Base-by-base conservation (phyloP, 2,888 invertebrate species). In the Calliscelio sp. region DNA sequence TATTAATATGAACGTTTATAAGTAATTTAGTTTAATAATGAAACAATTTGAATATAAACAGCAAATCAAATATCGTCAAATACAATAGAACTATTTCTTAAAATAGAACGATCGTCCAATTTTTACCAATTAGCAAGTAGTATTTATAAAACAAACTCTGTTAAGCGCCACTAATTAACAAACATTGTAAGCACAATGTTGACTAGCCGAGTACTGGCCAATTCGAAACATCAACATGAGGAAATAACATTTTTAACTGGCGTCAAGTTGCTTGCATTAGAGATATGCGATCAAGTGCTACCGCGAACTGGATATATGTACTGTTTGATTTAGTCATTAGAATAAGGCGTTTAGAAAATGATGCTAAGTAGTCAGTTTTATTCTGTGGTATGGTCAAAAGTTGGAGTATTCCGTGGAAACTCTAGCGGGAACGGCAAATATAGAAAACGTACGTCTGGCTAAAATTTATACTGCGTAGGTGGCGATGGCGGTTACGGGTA, bases 121-220 rank as follows among this genome's bases (percentile, higher is more conserved):
- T 57, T 38, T 49, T n/a, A 68, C 66, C 68, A 81, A 81, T 74
- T 66, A 81, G 35, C 14, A n/a, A n/a, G 44, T 22, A n/a, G 61
- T 32, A 65, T 81, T 44, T 16, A 63, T 63, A 44, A 66, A 61
- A 22, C 53, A 53, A 74, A 66, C 38, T 28, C 57, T 44, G 65
- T 75, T 25, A 66, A 55, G 53, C 32, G 44, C 25, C 53, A 51
- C 82, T 82, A 82, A 82, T 82, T 71, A 65, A 82, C 71, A 77
- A 82, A 71, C 59, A 77, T 22, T 10, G 35, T 53, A 59, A 61
- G 53, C 61, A 53, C 18, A 46, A 46, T 66, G 20, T 51, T 41
- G 38, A 61, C 14, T 32, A 20, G 49, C 11, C 24, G 16, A 35
- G 20, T 24, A 2, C 25, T 49, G 28, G 22, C 73, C 73, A 77